Conservation (phyloP, 2,797 vertebrate species). For the Molossus molossus region DNA sequence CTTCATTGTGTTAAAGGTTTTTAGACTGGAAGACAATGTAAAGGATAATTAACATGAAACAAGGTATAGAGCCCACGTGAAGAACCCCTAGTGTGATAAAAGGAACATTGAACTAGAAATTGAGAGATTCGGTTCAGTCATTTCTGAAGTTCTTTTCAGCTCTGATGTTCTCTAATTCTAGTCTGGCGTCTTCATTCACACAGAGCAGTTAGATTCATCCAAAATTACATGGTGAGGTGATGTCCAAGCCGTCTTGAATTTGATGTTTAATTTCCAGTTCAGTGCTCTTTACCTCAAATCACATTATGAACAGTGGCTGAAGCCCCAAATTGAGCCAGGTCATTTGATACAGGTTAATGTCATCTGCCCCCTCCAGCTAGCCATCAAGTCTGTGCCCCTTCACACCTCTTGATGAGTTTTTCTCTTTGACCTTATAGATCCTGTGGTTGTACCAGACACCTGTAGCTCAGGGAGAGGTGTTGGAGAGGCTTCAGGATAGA, state of each 20-base stretch:
- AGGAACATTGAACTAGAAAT: not conserved
- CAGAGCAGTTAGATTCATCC: slow-evolving; percentile 52
- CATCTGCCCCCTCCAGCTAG: not conserved
- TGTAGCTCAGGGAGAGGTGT: slow-evolving; percentile 20
- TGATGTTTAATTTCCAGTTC: slow-evolving; percentile 39
- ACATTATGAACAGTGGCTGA: not conserved
- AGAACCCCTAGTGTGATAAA: not conserved
- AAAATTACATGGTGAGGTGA: not conserved
- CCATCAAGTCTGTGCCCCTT: not conserved
- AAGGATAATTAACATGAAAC: slow-evolving; percentile 7
- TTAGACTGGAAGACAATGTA: slow-evolving; percentile 10
- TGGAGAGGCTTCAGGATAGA: not conserved
- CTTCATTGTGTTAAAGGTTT: not conserved
- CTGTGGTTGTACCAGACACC: slow-evolving; percentile 1
- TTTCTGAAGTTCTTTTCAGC: not conserved
- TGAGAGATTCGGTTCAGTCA: not conserved
- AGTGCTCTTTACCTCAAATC: not conserved
- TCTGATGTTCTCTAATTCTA: not conserved
- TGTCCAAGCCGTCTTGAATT: not conserved
- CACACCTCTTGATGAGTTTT: slow-evolving; percentile 12
- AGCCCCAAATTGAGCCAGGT: not conserved
- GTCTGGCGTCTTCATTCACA: not conserved
- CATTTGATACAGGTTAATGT: not conserved
- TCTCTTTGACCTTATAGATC: not conserved
- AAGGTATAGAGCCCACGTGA: not conserved